Evolutionary conservation across 1,140 invertebrate species (phyloP).

Genomic region (Cryptotermes secundus): DNA sequence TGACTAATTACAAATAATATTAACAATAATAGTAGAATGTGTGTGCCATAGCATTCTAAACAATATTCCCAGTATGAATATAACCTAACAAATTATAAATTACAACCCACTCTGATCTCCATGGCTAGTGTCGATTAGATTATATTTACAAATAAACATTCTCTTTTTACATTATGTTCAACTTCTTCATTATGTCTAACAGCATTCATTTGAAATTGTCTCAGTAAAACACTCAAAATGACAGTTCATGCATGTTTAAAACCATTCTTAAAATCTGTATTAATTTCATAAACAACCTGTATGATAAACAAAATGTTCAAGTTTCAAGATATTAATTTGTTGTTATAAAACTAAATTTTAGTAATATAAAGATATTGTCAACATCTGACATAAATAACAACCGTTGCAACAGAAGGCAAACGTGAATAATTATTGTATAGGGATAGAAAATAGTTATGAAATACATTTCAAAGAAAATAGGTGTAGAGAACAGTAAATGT

Average conservation of each 20-base stretch:
- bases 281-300: not conserved
- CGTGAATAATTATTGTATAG: not conserved
- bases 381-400: too few relatives aligned
- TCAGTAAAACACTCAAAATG: not conserved
- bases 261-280: not conserved
- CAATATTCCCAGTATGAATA: too few relatives aligned
- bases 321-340: not conserved
- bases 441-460: not conserved
- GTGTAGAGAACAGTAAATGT: not conserved
- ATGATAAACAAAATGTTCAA: not conserved
- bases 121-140: not conserved
- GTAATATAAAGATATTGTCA: not conserved
- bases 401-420: too few relatives aligned
- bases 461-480: not conserved
- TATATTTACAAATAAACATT: conserved; percentile 11
- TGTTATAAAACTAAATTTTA: not conserved
- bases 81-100: conserved; percentile 11
- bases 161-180: conserved; percentile 20
- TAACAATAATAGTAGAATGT: conserved; percentile 5
- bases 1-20: conserved; percentile 9
- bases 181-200: not conserved
- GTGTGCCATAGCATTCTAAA: not conserved
- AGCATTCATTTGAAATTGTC: not conserved
- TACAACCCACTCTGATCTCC: conserved; percentile 13
- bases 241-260: not conserved